Conservation (phyloP, 2,797 vertebrate species). For the Falco rusticolus region DNA sequence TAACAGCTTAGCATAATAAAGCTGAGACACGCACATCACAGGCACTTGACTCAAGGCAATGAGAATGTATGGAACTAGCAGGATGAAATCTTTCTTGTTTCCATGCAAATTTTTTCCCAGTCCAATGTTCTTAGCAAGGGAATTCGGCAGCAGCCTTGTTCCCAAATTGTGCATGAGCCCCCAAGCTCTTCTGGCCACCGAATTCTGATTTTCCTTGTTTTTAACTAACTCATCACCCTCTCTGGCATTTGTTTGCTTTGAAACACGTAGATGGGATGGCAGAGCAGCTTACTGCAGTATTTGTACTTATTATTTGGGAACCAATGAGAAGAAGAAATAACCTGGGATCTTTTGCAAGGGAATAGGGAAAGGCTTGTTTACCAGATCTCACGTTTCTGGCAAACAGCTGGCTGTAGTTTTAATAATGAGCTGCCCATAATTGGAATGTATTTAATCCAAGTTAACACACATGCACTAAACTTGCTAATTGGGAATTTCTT, state of each 20-base stretch:
- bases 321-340: background rate
- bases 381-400: conserved; percentile 41
- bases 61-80: background rate
- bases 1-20: background rate
- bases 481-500: conserved; percentile 70
- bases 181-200: background rate
- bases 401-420: conserved; percentile 68
- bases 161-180: background rate
- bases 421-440: conserved; percentile 71
- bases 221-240: background rate
- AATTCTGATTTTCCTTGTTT: background rate
- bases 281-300: background rate
- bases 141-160: background rate
- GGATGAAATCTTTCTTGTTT: background rate
- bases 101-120: background rate
- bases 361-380: conserved; percentile 23
- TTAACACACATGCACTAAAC: conserved; percentile 57
- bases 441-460: conserved; percentile 64
- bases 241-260: background rate
- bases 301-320: background rate
- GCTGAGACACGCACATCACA: background rate
- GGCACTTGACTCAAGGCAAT: background rate
- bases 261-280: accelerated
- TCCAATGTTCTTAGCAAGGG: background rate
- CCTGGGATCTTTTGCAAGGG: background rate